Evolutionary conservation across 2,888 invertebrate genomes (phyloP), one percentile per base, ranked within the genome.

Genomic region (Rotaria magnacalcarata): DNA sequence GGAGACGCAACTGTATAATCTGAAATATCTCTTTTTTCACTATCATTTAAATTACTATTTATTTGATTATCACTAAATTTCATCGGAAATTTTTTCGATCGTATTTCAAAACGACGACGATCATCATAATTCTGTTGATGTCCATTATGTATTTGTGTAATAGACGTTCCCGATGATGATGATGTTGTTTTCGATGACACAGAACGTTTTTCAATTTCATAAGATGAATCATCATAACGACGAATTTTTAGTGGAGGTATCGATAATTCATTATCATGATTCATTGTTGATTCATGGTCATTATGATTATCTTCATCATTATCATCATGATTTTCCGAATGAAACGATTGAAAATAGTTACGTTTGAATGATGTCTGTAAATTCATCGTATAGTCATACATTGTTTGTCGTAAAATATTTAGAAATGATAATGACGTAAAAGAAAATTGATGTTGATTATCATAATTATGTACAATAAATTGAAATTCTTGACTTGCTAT

Each of bases 401-500:
- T 34, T 34, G 67, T 67, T 8, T 67, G 24, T 19, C 67, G 34
- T 67, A 67, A 19, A 34, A 34, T 34, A 67, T 67, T 67, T 14
- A 67, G 34, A 19, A 67, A 67, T 67, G 67, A 34, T 67, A 34
- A 67, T 67, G 67, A 67, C 19, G 67, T 34, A 67, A 34, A 34
- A 16, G 34, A 67, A 34, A 67, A 67, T 34, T 67, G 34, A 11
- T 67, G 34, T 34, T 67, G 67, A 14, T 67, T 27, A 67, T 67
- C 34, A 34, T 27, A 34, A 67, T 67, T 80, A 80, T 47, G 16
- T 47, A 80, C 47, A 47, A 80, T 47, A 24, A 80, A 6, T 80
- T 80, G 80, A 80, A 80, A 80, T 80, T 80, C 80, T 80, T 80
- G 80, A 80, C 80, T 80, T 47, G 80, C 80, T 5, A 80, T 80